Conservation (phyloP, 2,888 invertebrate species). For the Priocnemis perturbator region DNA sequence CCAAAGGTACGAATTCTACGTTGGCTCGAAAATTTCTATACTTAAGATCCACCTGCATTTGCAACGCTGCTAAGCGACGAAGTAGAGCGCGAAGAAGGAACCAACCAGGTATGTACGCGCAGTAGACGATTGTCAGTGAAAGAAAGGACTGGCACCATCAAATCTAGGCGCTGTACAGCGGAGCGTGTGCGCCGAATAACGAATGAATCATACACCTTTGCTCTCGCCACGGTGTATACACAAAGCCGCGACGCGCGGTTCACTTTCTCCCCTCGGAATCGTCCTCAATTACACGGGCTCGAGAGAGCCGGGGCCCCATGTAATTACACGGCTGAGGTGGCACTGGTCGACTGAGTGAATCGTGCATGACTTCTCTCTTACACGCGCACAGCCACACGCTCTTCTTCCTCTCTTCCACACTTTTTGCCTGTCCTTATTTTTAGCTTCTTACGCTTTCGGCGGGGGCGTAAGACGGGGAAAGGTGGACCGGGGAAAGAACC, state of each 20-base stretch:
- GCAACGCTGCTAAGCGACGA: background rate
- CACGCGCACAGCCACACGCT: too few species aligned
- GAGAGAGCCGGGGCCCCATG: constrained; percentile 42
- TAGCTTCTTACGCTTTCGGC: background rate
- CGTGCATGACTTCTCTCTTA: constrained; percentile 22
- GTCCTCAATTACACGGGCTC: constrained; percentile 54
- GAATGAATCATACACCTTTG: constrained; percentile 49
- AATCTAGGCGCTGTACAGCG: background rate
- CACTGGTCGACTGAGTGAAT: constrained; percentile 50
- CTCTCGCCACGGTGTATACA: constrained; percentile 31
- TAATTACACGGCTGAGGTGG: constrained; percentile 67
- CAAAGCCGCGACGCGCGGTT: constrained; percentile 40
- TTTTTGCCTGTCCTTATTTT: background rate
- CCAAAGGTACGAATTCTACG: too few species aligned
- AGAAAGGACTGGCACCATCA: background rate
- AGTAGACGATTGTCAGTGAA: too few species aligned
- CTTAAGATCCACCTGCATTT: too few species aligned
- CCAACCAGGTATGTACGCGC: too few species aligned
- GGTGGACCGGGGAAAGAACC: constrained; percentile 30
- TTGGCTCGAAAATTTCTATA: too few species aligned
- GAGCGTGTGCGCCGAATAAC: constrained; percentile 46
- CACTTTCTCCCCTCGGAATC: constrained; percentile 57
- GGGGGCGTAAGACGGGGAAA: constrained; percentile 2
- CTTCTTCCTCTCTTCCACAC: background rate
- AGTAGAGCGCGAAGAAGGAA: background rate